These are phyloP conservation scores for Meriones psammophilus DNA, from an alignment of 2,797 vertebrate species.

Conservation along the genomic window DNA sequence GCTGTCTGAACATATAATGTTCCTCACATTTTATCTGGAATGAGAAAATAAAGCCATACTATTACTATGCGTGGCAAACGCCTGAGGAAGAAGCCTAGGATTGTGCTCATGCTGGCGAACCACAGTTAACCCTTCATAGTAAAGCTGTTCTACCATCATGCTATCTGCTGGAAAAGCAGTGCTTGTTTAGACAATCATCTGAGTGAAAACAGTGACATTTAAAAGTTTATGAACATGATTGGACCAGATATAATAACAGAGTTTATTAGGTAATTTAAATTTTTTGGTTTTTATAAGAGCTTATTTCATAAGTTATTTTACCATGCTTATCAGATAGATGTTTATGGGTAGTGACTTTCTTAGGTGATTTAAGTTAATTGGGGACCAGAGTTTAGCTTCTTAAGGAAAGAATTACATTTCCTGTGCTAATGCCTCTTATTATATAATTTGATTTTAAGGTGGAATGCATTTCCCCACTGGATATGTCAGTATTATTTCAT, in stretches of 20 bases:
- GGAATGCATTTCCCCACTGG: not conserved
- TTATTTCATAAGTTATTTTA: not conserved
- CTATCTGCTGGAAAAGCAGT: not conserved
- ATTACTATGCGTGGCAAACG: not conserved
- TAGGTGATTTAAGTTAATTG: not conserved
- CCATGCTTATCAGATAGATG: not conserved
- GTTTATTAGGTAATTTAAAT: not conserved
- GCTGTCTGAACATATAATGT: not conserved
- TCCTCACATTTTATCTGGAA: not conserved
- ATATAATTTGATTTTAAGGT: not conserved
- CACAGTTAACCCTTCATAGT: not conserved
- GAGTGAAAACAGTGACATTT: not conserved
- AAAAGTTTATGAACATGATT: not conserved
- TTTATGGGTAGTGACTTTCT: not conserved
- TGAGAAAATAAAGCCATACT: not conserved
- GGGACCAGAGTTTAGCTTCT: not conserved
- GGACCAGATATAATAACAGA: not conserved
- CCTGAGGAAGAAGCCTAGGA: not conserved
- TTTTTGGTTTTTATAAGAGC: not conserved
- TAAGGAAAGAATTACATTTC: not conserved
- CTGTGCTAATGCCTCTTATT: not conserved
- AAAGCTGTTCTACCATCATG: not conserved
- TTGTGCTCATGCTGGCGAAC: not conserved
- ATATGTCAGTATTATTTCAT: not conserved
- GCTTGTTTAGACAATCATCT: not conserved